Evolutionary conservation across 2,797 vertebrate species (phyloP), one percentile per base, ranked within the genome.

Genomic region (Dendrocincla fuliginosa): DNA sequence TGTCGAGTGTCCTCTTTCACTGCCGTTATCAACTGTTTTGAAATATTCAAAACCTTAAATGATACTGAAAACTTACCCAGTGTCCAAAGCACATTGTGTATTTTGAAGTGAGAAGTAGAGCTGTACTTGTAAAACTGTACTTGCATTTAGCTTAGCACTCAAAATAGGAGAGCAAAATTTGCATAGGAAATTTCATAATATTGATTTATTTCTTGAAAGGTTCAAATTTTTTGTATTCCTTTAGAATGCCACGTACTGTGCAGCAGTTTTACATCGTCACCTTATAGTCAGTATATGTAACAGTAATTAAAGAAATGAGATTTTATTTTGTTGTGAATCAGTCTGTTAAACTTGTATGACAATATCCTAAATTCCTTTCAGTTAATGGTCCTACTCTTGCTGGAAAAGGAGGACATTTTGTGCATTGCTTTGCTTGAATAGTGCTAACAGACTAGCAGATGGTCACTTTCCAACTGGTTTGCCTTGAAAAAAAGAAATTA

Each of bases 401-500:
- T 92, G 97, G 95, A 97, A 98, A 96, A 96, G 96, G 96, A 98
- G 73, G 97, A 97, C 96, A 97, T 98, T 98, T 98, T 98, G 96
- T 98, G 98, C 98, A 98, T 98, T 98, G 97, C 97, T 98, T 98
- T 98, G 97, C 98, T 98, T 97, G 97, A 98, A 95, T 98, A 97
- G 95, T 97, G 97, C 94, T 97, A 97, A 96, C 96, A 97, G 97
- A 97, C 95, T 97, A 98, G 97, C 98, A 99, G 98, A 98, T 98
- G 98, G 98, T 99, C 98, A 98, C 98, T 99, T 98, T 99, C 98
- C 97, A 98, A 98, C 98, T 98, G 98, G 98, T 98, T 98, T 98
- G 97, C 97, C 98, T 98, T 98, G 97, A 98, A 97, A 98, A 90
- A 97, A 97, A 97, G 97, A 95, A 98, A 98, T 98, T 98, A 98